These are phyloP conservation scores for Alligator sinensis DNA, from an alignment of 2,113 vertebrate genomes.

Conservation along the genomic window DNA sequence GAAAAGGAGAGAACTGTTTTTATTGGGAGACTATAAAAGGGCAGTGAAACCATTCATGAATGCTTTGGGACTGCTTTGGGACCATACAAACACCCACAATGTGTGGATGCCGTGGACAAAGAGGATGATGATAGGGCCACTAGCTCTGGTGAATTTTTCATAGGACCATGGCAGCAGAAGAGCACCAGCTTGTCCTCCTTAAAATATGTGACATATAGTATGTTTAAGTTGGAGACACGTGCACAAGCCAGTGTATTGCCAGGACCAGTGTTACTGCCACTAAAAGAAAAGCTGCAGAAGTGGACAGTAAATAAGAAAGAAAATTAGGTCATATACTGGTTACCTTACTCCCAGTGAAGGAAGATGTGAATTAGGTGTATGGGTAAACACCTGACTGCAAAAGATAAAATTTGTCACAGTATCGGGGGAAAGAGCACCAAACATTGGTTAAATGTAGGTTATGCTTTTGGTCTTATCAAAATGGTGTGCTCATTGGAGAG, in stretches of 20 bases:
- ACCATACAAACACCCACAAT: background rate
- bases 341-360: conserved; percentile 15
- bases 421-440: background rate
- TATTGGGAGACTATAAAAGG: too few relatives aligned
- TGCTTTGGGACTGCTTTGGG: too few relatives aligned
- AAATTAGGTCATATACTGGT: background rate
- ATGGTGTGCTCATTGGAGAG: background rate
- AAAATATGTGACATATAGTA: background rate
- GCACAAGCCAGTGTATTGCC: background rate
- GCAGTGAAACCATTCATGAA: too few relatives aligned
- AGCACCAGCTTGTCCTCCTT: background rate
- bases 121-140: background rate
- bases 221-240: background rate
- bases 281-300: background rate
- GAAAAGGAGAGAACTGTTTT: too few relatives aligned
- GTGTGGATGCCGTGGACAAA: background rate
- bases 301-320: conserved; percentile 2
- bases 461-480: background rate
- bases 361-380: background rate
- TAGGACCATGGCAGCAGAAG: background rate
- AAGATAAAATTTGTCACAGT: background rate
- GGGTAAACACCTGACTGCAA: conserved; percentile 4
- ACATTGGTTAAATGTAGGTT: background rate
- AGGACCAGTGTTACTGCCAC: background rate
- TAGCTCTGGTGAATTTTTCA: background rate